phyloP scores from a whole-genome alignment of 2,113 vertebrate genomes.

The Xiphias gladius region DNA sequence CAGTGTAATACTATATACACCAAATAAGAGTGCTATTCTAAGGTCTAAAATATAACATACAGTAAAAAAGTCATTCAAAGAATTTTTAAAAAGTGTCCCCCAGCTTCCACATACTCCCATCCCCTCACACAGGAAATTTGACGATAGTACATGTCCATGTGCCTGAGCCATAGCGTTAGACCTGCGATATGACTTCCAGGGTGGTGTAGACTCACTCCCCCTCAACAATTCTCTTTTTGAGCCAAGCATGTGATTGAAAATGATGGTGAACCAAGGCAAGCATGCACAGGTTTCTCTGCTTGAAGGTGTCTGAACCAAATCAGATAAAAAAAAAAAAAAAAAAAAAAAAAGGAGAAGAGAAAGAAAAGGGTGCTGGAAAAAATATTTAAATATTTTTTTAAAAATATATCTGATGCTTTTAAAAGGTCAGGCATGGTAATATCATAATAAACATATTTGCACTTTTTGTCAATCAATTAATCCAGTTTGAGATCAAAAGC shows the following conservation, averaged over 20 bases:
- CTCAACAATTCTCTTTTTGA: neutral
- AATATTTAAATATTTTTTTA: neutral
- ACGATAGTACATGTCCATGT: neutral
- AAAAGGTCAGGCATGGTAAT: neutral
- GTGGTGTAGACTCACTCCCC: neutral
- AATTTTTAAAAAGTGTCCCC: no score
- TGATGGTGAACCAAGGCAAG: neutral
- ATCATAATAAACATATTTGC: neutral
- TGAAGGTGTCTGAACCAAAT: neutral
- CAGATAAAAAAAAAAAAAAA: neutral
- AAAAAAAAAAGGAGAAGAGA: neutral
- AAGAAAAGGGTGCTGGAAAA: neutral
- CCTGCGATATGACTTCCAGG: neutral
- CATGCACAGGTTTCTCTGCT: neutral
- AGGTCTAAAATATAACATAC: neutral
- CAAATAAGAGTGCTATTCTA: neutral
- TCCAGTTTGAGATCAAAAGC: neutral
- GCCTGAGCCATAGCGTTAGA: neutral
- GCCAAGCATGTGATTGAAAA: conserved; percentile 1
- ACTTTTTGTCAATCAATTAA: neutral
- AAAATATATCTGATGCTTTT: neutral
- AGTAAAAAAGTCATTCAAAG: no score
- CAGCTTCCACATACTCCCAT: neutral
- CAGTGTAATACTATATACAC: neutral
- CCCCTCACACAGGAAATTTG: neutral